Percentiles rank a stretch among this genome's conserved stretches.
phyloP scores from a whole-genome alignment of 2,888 invertebrate genomes.

The Gisinianus flammeolus region DNA sequence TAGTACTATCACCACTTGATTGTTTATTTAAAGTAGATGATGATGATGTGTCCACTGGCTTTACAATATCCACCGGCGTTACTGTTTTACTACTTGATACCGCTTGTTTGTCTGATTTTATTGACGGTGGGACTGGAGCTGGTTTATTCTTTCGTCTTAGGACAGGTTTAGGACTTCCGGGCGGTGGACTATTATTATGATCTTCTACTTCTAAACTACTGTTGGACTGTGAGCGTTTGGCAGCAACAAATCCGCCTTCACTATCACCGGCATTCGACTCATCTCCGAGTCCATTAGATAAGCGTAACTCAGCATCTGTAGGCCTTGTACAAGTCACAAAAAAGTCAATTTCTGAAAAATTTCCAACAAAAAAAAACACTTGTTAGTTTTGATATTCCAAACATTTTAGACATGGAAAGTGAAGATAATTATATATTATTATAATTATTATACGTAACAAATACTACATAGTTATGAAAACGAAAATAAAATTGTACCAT shows the following conservation, averaged over 20 bases:
- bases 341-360: slow-evolving; percentile 70
- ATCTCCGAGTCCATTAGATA: neutral
- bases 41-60: neutral
- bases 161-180: slow-evolving; percentile 76
- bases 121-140: slow-evolving; percentile 60
- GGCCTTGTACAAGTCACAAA: slow-evolving; percentile 70
- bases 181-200: slow-evolving; percentile 69
- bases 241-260: slow-evolving; percentile 58
- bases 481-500: slow-evolving; percentile 60
- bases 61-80: neutral
- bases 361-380: slow-evolving; percentile 10
- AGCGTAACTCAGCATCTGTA: slow-evolving; percentile 58
- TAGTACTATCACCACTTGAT: neutral
- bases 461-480: too few species aligned
- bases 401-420: neutral
- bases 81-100: slow-evolving; percentile 36
- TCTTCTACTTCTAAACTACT: slow-evolving; percentile 68
- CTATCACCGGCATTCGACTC: neutral
- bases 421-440: neutral
- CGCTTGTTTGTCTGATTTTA: slow-evolving; percentile 23
- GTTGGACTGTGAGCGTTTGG: slow-evolving; percentile 71
- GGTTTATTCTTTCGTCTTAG: slow-evolving; percentile 77
- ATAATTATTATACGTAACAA: too few species aligned
- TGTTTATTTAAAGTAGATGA: neutral
- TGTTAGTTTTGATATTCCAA: neutral